Evolutionary conservation across 2,888 invertebrate species (phyloP), one percentile per base, ranked within the genome.

Genomic region (Sarcophaga subvicina): DNA sequence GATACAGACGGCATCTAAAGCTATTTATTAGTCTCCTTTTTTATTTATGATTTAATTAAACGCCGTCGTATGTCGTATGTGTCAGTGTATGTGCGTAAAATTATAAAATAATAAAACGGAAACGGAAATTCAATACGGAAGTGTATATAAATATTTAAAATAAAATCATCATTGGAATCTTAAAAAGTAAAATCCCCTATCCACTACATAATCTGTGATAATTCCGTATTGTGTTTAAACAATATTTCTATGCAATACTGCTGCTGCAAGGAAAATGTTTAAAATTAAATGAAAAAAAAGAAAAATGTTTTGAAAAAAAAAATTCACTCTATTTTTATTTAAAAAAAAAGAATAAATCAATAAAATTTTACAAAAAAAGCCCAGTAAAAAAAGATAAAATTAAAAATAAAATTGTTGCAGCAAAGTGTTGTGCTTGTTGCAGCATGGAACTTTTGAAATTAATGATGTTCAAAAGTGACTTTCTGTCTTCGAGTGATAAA

Each of bases 391-490:
- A 37, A 37, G 37, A 10, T 8, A 10, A 37, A 67, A 27, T 5
- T 20, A 54, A 45, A 45, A 47, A 60, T 27, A 49, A 17, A 54
- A 25, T 60, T 80, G 75, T 76, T 84, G 84, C 84, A 84, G 80
- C 79, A 80, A 62, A 71, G 54, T 54, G 54, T 60, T 59, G 27
- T 62, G 76, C 11, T 25, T 80, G 80, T 86, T 77, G 82, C 89
- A 89, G 92, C 90, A 93, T 93, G 93, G 93, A 93, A 93, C 92
- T 93, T 89, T 92, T 93, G 88, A 93, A 93, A 90, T 90, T 93
- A 90, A 93, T 93, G 93, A 93, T 93, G 93, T 93, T 93, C 91
- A 93, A 93, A 91, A 93, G 93, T 91, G 93, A 93, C 91, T 92
- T 93, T 89, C 90, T 93, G 90, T 91, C 54, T 54, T 54, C 92